Base-by-base conservation (phyloP, 2,113 vertebrate species). In the Hyla sarda region DNA sequence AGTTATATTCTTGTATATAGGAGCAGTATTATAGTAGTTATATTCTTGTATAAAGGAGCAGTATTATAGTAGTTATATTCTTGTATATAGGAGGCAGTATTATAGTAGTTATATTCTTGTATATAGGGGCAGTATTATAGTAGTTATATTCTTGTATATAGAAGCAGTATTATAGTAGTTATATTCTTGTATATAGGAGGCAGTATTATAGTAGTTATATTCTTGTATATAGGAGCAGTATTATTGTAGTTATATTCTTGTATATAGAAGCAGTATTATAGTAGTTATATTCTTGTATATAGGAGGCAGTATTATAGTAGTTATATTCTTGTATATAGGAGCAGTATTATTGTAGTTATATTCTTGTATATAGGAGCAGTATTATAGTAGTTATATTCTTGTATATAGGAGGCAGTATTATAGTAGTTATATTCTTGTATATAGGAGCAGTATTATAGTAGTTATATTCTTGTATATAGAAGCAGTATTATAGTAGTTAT, bases 21-120 rank as follows among this genome's bases (percentile, higher is more conserved):
- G 56, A n/a, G n/a, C 56, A 58, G 56, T 58, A 58, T 58, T 58
- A 58, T 58, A 58, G 56, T 58, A 58, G 56, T n/a, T 58, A 58
- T 58, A 58, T 58, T 58, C 56, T 8, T 41, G 41, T 41, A 41
- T 41, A 41, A 5, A 41, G 41, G 41, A 41, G 41, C 41, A 41
- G 41, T 41, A 41, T 41, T 41, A 41, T 41, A 41, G 41, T 41
- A 41, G 41, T 41, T 41, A 41, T 41, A 41, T 41, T 41, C 41
- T 41, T 41, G 41, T 41, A 41, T 41, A 41, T 41, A 41, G 41
- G 41, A 41, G 41, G 17, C 41, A 41, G 41, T 41, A 41, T 41
- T 41, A 41, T 41, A 41, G 41, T 41, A 41, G 41, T 41, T n/a
- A n/a, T n/a, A n/a, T n/a, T n/a, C n/a, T n/a, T n/a, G n/a, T n/a